These are phyloP conservation scores for Mythimna loreyi DNA, from an alignment of 2,888 invertebrate genomes.

Conservation along the genomic window DNA sequence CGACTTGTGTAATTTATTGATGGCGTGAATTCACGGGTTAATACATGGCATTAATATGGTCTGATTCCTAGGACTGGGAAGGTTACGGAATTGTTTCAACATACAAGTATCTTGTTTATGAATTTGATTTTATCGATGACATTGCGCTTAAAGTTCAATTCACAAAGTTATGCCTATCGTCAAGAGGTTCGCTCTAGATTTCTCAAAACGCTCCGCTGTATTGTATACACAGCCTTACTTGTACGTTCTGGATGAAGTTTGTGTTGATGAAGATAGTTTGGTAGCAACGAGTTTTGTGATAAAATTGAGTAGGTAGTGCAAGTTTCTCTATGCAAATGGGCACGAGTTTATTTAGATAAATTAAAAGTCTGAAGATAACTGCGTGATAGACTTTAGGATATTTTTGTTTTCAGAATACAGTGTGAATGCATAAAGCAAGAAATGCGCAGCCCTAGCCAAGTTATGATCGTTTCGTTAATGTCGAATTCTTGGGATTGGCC, in stretches of 20 bases:
- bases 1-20: no score
- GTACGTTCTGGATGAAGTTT: constrained; percentile 39
- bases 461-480: no score
- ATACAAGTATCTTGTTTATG: neutral
- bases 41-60: no score
- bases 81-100: neutral
- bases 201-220: constrained; percentile 4
- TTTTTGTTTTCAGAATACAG: no score
- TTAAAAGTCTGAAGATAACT: neutral
- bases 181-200: neutral
- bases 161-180: no score
- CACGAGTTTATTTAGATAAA: constrained; percentile 9
- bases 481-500: no score
- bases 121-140: neutral
- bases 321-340: constrained; percentile 23
- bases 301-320: constrained; percentile 16
- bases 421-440: no score
- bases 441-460: no score
- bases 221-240: constrained; percentile 17
- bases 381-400: no score
- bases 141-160: neutral
- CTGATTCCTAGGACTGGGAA: no score
- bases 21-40: no score
- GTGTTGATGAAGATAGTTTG: constrained; percentile 50
- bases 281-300: constrained; percentile 32